Conservation (phyloP, 2,113 vertebrate species). For the Panthera leo region DNA sequence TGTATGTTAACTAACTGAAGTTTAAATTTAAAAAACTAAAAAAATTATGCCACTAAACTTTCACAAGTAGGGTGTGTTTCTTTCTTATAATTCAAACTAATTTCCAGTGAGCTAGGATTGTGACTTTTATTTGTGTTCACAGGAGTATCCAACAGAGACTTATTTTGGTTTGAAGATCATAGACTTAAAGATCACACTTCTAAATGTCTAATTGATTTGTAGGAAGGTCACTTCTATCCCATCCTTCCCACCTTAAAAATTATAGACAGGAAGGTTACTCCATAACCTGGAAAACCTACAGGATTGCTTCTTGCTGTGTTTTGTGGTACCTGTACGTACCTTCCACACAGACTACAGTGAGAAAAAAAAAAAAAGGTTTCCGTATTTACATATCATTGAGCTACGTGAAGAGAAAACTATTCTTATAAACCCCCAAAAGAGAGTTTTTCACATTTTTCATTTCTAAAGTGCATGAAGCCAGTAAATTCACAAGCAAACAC, state of each 20-base stretch:
- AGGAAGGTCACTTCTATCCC: neutral
- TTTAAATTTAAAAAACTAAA: neutral
- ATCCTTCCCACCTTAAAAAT: neutral
- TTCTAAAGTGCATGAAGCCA: slow-evolving; percentile 60
- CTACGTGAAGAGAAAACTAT: slow-evolving; percentile 29
- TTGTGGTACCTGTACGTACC: neutral
- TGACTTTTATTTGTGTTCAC: neutral
- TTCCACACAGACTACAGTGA: neutral
- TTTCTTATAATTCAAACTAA: neutral
- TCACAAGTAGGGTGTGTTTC: neutral
- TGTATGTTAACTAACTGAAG: neutral
- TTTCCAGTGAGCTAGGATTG: neutral
- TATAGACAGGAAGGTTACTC: neutral
- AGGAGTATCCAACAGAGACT: neutral
- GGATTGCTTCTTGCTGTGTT: neutral
- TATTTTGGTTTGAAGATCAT: neutral
- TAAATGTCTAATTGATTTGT: neutral
- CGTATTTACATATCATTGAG: slow-evolving; percentile 38
- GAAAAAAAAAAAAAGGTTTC: neutral
- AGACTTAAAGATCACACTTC: neutral
- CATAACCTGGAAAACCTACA: neutral
- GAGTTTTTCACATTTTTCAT: slow-evolving; percentile 48
- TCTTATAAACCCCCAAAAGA: slow-evolving; percentile 42
- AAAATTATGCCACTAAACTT: neutral
- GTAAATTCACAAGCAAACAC: slow-evolving; percentile 68